Evolutionary conservation across 2,888 invertebrate genomes (phyloP).

Genomic region (Barypeithes pellucidus): DNA sequence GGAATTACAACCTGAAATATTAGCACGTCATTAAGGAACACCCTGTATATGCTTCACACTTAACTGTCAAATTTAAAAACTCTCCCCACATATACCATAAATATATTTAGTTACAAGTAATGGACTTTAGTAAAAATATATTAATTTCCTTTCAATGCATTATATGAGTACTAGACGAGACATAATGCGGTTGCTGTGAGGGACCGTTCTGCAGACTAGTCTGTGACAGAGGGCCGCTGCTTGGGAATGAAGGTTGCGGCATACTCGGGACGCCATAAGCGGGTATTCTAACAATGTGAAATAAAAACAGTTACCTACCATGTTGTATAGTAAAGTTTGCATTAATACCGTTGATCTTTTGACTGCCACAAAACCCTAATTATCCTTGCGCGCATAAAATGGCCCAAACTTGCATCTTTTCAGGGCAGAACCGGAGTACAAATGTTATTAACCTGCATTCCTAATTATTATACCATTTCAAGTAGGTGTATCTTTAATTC

Average conservation of each 20-base stretch:
- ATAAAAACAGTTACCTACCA: too few relatives aligned
- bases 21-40: too few relatives aligned
- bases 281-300: slow-evolving; percentile 48
- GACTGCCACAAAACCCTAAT: too few relatives aligned
- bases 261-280: slow-evolving; percentile 51
- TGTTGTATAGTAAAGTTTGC: too few relatives aligned
- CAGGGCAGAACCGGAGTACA: too few relatives aligned
- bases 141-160: slow-evolving; percentile 55
- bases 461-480: too few relatives aligned
- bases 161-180: slow-evolving; percentile 60
- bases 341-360: too few relatives aligned
- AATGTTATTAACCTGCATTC: too few relatives aligned
- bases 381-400: too few relatives aligned
- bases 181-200: slow-evolving; percentile 59
- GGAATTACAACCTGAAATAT: too few relatives aligned
- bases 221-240: slow-evolving; percentile 51
- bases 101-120: slow-evolving; percentile 21
- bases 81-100: neutral
- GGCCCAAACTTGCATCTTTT: too few relatives aligned
- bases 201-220: slow-evolving; percentile 57
- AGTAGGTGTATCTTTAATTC: too few relatives aligned
- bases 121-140: slow-evolving; percentile 25
- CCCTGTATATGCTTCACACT: neutral
- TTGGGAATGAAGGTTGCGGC: slow-evolving; percentile 49
- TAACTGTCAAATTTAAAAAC: slow-evolving; percentile 20